These are phyloP conservation scores for Syngnathus rostellatus DNA, from an alignment of 2,797 vertebrate genomes.

Conservation along the genomic window DNA sequence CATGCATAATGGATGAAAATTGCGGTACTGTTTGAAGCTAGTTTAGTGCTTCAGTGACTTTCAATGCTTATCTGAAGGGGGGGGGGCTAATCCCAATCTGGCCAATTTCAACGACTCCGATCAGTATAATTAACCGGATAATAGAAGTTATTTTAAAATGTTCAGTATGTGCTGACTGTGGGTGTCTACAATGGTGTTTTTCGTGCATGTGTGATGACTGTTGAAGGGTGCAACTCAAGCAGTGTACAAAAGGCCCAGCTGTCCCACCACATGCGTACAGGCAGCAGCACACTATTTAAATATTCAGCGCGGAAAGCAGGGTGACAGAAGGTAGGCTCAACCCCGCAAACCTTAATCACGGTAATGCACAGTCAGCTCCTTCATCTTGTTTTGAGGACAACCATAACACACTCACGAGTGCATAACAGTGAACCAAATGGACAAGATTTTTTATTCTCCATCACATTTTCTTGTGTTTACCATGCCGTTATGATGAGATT, in stretches of 20 bases:
- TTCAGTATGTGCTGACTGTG: neutral
- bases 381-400: neutral
- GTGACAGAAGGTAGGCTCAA: constrained; percentile 38
- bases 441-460: neutral
- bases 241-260: constrained; percentile 57
- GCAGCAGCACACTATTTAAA: constrained; percentile 28
- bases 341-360: constrained; percentile 21
- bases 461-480: neutral
- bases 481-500: too few relatives aligned
- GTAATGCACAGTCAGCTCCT: neutral
- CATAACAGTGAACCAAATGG: neutral
- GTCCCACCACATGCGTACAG: constrained; percentile 32
- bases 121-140: constrained; percentile 55
- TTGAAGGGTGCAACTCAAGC: constrained; percentile 38
- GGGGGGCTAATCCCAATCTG: constrained; percentile 51
- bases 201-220: constrained; percentile 15
- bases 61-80: constrained; percentile 13
- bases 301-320: constrained; percentile 41
- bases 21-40: neutral
- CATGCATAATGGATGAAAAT: too few relatives aligned
- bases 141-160: constrained; percentile 18
- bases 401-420: neutral
- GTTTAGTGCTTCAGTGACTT: neutral
- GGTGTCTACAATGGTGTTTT: neutral
- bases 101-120: constrained; percentile 51